Conservation (phyloP, 2,888 invertebrate genomes). For the Macrostomum cliftonense region DNA sequence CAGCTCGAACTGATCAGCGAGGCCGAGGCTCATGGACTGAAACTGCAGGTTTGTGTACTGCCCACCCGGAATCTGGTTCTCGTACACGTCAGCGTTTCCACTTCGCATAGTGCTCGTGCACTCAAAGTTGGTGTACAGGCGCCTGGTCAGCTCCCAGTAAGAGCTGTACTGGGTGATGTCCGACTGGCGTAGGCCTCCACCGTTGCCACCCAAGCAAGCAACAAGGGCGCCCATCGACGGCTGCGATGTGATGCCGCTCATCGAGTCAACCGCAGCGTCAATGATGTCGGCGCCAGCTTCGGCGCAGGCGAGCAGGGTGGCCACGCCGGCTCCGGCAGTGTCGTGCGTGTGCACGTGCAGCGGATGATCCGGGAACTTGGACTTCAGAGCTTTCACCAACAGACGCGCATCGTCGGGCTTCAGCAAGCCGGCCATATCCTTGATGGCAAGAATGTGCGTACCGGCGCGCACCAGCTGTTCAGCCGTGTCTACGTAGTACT, state of each 20-base stretch:
- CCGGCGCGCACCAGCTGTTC: constrained; percentile 84
- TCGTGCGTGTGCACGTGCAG: constrained; percentile 98
- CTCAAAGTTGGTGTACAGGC: constrained; percentile 79
- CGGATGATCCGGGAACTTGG: constrained; percentile 76
- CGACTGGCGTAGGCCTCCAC: constrained; percentile 57
- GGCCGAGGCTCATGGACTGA: constrained; percentile 80
- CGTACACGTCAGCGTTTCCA: constrained; percentile 92
- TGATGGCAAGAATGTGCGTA: constrained; percentile 79
- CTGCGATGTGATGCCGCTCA: constrained; percentile 96
- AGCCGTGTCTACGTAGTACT: constrained; percentile 79
- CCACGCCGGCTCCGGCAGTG: constrained; percentile 86
- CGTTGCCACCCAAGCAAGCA: constrained; percentile 59
- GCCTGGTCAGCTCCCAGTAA: constrained; percentile 94
- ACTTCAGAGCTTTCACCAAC: constrained; percentile 66
- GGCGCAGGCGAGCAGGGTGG: constrained; percentile 75
- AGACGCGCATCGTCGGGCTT: constrained; percentile 69
- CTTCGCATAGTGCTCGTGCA: constrained; percentile 94
- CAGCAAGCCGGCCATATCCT: constrained; percentile 83
- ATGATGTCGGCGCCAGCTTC: constrained; percentile 83
- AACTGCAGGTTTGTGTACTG: constrained; percentile 98
- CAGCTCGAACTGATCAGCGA: constrained; percentile 87
- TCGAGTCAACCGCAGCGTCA: constrained; percentile 90
- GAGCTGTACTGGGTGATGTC: constrained; percentile 53
- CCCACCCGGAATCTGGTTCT: constrained; percentile 95
- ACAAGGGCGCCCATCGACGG: constrained; percentile 98